Base-by-base conservation (phyloP, 2,113 vertebrate genomes). In the Beaufortia kweichowensis region DNA sequence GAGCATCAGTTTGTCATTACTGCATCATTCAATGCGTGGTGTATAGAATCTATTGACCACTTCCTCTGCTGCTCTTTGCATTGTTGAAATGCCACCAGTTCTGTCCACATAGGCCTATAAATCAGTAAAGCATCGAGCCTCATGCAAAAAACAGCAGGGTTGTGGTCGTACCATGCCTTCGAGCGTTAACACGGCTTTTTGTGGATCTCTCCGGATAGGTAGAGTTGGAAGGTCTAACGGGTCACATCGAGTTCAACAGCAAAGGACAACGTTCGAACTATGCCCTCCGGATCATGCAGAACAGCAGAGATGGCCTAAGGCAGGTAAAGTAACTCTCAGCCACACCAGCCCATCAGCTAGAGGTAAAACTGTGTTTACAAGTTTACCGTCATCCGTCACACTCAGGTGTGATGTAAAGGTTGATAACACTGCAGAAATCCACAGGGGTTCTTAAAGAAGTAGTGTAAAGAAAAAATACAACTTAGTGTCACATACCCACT, bases 201-300 rank as follows among this genome's bases (percentile, higher is more conserved):
- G 88, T 94, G 84, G 88, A 83, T 91, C 87, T 95, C 87, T 94
- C 90, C 92, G 93, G 91, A 96, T 92, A 99, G 97, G 97, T 99
- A 95, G 97, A 99, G 91, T 94, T 98, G 94, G 96, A 99, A 91
- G 97, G 97, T 93, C 94, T 99, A 87, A 98, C 97, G 28, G 97
- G 97, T 86, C 97, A 98, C 92, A 96, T 98, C 48, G 97, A 99
- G 91, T 99, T 99, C 94, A 98, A 98, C 94, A 98, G 97, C 94
- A 98, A 95, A 93, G 97, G 97, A 46, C 96, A 99, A 56, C 87
- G 97, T 21, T 96, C 96, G 62, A 99, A 99, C 91, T 98, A 99
- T 2, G 94, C 93, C 85, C 88, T 99, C 88, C 94, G 95, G 79
- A 95, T 99, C 90, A 91, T 98, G 89, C 96, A 98, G 90, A 95